Evolutionary conservation across 2,113 vertebrate genomes (phyloP).

Genomic region (Sterrhoptilus dennistouni): DNA sequence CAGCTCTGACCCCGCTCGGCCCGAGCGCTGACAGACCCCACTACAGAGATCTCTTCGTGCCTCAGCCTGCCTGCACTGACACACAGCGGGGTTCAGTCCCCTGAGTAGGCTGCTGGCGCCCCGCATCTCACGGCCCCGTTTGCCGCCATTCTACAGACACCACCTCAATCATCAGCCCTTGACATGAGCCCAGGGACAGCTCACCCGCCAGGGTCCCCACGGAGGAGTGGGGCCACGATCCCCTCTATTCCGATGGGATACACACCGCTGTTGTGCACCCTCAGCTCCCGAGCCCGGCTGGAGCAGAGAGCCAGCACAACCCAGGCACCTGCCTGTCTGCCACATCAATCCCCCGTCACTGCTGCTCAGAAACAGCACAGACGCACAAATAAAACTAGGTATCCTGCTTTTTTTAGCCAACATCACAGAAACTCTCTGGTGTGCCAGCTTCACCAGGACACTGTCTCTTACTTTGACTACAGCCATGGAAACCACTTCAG

Average conservation of each 20-base stretch:
- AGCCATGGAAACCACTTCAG: slow-evolving; percentile 33
- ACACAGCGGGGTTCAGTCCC: not conserved
- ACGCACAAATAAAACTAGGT: not conserved
- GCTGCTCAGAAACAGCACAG: not conserved
- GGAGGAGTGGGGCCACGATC: too few species aligned
- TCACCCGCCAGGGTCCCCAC: not conserved
- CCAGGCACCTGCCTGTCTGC: not conserved
- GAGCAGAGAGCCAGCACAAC: not conserved
- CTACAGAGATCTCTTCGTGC: fast-evolving
- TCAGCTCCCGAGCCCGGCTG: not conserved
- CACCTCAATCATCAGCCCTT: not conserved
- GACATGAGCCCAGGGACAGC: too few species aligned
- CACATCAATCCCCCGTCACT: not conserved
- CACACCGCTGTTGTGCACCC: not conserved
- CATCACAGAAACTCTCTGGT: not conserved
- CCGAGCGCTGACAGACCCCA: not conserved
- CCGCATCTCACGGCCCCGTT: too few species aligned
- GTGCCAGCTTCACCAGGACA: not conserved
- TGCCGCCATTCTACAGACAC: not conserved
- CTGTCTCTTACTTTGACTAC: slow-evolving; percentile 21
- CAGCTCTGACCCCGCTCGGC: not conserved
- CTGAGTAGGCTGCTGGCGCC: fast-evolving
- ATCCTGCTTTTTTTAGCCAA: not conserved
- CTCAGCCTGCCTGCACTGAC: fast-evolving
- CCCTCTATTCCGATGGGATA: not conserved